These are phyloP conservation scores for Bombus huntii DNA, from an alignment of 1,140 invertebrate species.

Conservation along the genomic window DNA sequence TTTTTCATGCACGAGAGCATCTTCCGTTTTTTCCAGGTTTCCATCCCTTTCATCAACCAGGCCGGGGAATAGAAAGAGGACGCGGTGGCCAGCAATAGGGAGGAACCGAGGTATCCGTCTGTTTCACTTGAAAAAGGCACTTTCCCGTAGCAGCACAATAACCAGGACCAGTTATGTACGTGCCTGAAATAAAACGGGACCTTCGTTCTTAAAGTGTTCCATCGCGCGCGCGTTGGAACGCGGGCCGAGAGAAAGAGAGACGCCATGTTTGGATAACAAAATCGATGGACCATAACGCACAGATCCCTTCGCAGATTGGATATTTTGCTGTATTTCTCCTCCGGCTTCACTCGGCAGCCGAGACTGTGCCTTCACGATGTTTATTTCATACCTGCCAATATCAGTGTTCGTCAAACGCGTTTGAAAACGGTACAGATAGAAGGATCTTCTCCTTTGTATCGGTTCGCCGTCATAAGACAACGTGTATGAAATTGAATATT, in stretches of 20 bases:
- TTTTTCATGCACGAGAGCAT: slow-evolving; percentile 56
- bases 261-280: slow-evolving; percentile 67
- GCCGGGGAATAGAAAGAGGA: slow-evolving; percentile 73
- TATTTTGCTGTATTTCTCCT: slow-evolving; percentile 39
- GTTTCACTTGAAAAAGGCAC: slow-evolving; percentile 79
- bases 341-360: neutral
- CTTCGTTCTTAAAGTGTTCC: slow-evolving; percentile 63
- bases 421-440: slow-evolving; percentile 13
- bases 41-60: slow-evolving; percentile 73
- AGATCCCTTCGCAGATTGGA: slow-evolving; percentile 44
- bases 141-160: slow-evolving; percentile 80
- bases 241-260: slow-evolving; percentile 20
- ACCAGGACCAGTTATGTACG: slow-evolving; percentile 79
- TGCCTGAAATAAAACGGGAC: slow-evolving; percentile 78
- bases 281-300: slow-evolving; percentile 64
- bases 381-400: slow-evolving; percentile 50
- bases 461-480: neutral
- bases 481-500: slow-evolving; percentile 25
- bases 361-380: slow-evolving; percentile 36
- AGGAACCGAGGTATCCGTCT: slow-evolving; percentile 69
- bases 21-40: slow-evolving; percentile 63
- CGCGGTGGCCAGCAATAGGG: slow-evolving; percentile 54
- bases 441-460: neutral
- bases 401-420: slow-evolving; percentile 36
- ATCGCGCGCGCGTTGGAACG: slow-evolving; percentile 13